Evolutionary conservation across 2,113 vertebrate species (phyloP).

Genomic region (Buteo buteo): DNA sequence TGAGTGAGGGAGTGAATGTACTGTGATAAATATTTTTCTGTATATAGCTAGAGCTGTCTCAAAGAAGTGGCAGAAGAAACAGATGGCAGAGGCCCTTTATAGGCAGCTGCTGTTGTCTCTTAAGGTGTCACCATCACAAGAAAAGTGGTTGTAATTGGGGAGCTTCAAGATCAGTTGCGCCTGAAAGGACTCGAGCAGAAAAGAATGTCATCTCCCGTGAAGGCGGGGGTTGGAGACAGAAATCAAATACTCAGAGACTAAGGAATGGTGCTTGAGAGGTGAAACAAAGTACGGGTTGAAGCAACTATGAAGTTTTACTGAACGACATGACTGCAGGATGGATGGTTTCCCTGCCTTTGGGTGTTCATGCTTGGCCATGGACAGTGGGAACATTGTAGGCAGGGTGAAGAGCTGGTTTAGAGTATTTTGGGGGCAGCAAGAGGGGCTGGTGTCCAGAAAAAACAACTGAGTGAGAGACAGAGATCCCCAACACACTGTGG

Average conservation of each 20-base stretch:
- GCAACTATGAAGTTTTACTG: neutral
- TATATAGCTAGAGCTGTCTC: slow-evolving; percentile 22
- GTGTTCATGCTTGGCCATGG: neutral
- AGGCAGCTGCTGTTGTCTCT: slow-evolving; percentile 61
- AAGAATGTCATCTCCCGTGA: neutral
- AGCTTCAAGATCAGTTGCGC: slow-evolving; percentile 16
- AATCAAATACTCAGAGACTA: neutral
- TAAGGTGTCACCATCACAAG: slow-evolving; percentile 53
- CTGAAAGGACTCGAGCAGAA: neutral
- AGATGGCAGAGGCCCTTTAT: slow-evolving; percentile 56
- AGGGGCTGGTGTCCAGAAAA: neutral
- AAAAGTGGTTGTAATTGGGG: slow-evolving; percentile 44
- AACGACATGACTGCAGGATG: neutral
- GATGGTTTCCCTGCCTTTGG: neutral
- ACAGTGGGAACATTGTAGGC: neutral
- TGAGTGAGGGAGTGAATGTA: slow-evolving; percentile 51
- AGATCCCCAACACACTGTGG: neutral
- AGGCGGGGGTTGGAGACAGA: neutral
- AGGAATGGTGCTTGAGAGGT: neutral
- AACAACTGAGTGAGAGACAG: neutral
- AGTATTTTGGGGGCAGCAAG: neutral
- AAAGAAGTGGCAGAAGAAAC: slow-evolving; percentile 52
- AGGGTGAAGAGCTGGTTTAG: neutral
- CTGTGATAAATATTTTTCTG: slow-evolving; percentile 58
- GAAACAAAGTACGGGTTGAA: neutral